A percentile compares a stretch with the other conserved stretches of the same genome.
phyloP scores from a whole-genome alignment of 2,113 vertebrate species.

The Osmerus mordax region DNA sequence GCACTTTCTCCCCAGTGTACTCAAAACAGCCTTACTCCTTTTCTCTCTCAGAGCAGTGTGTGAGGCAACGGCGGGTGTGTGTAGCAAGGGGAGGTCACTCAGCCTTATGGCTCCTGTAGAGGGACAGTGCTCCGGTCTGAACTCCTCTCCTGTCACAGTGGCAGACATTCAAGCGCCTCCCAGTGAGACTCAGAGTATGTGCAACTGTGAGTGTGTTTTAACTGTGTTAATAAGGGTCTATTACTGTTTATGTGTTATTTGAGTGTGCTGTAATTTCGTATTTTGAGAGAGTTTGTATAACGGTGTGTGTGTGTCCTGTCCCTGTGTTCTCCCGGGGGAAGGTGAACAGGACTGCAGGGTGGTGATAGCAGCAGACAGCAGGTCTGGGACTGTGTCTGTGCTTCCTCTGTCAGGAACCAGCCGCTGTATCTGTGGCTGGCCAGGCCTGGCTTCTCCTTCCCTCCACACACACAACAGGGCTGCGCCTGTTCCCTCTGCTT shows the following conservation, averaged over 20 bases:
- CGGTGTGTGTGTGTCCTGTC: slow-evolving; percentile 22
- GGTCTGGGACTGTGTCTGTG: slow-evolving; percentile 70
- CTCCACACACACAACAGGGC: slow-evolving; percentile 47
- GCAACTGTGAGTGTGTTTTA: slow-evolving; percentile 4
- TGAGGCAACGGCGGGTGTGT: slow-evolving; percentile 25
- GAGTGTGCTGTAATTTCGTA: neutral
- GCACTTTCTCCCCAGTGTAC: neutral
- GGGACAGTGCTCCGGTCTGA: slow-evolving; percentile 59
- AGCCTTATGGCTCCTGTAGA: slow-evolving; percentile 49
- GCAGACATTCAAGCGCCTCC: slow-evolving; percentile 35
- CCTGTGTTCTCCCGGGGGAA: slow-evolving; percentile 58
- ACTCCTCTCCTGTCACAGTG: slow-evolving; percentile 56
- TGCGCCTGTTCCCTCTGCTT: slow-evolving; percentile 70
- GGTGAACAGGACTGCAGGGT: slow-evolving; percentile 72
- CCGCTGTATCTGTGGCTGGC: slow-evolving; percentile 69
- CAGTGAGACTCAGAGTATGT: neutral
- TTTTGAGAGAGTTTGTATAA: slow-evolving; percentile 9
- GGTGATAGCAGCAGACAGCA: slow-evolving; percentile 71
- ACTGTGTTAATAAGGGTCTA: slow-evolving; percentile 36
- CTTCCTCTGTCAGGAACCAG: slow-evolving; percentile 89
- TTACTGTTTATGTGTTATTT: neutral
- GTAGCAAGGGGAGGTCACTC: slow-evolving; percentile 54
- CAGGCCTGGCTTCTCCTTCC: slow-evolving; percentile 51
- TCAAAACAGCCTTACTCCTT: neutral
- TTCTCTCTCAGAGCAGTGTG: slow-evolving; percentile 20